Percentiles rank a stretch among this genome's conserved stretches.
phyloP scores from a whole-genome alignment of 2,797 vertebrate genomes.

The Momotus momota region DNA sequence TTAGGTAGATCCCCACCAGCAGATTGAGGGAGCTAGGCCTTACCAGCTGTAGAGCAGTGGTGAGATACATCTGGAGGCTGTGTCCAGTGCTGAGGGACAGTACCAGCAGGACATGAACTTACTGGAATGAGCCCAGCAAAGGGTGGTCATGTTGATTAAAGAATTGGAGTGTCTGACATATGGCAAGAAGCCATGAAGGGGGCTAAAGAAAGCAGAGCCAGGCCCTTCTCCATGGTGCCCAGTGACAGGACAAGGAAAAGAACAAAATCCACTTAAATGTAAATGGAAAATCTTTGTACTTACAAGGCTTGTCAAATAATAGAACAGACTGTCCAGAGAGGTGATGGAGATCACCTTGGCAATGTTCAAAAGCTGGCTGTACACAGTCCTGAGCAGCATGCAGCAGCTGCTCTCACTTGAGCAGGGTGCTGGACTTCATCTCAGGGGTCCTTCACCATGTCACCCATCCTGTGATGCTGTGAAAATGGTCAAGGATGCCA shows the following conservation, averaged over 20 bases:
- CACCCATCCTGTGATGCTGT: background rate
- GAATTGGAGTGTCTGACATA: background rate
- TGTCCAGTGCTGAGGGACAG: too few relatives aligned
- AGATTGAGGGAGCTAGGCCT: background rate
- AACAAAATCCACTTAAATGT: background rate
- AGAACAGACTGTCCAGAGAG: background rate
- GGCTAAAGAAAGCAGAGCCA: background rate
- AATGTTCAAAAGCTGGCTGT: background rate
- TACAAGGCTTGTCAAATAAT: background rate
- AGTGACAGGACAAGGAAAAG: too few relatives aligned
- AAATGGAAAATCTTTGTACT: background rate
- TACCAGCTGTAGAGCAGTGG: background rate
- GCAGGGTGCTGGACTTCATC: background rate
- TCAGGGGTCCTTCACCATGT: background rate
- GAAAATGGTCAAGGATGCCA: background rate
- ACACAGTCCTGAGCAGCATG: background rate
- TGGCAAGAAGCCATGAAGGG: background rate
- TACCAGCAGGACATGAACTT: fast-evolving
- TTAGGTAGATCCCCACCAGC: fast-evolving
- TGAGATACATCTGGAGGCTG: background rate
- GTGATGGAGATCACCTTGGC: background rate
- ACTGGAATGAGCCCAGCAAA: background rate
- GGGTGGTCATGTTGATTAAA: background rate
- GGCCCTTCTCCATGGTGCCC: background rate
- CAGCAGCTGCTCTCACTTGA: background rate